Evolutionary conservation across 2,797 vertebrate species (phyloP).

Genomic region (Enteromius radiatus): DNA sequence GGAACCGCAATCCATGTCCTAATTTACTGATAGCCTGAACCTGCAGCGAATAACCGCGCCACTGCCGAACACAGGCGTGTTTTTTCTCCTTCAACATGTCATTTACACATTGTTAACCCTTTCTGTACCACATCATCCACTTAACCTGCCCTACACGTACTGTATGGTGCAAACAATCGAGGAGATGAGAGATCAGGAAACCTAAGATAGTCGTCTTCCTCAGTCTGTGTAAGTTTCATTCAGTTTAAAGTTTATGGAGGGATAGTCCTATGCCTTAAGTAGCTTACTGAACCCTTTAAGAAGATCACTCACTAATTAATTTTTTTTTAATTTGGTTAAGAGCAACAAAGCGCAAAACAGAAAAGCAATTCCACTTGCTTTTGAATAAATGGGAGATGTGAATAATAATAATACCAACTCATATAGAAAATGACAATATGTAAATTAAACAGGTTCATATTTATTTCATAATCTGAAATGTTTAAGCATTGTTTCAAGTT

Average conservation of each 20-base stretch:
- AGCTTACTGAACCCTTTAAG: neutral
- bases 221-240: neutral
- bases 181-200: neutral
- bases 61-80: conserved; percentile 58
- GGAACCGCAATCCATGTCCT: conserved; percentile 66
- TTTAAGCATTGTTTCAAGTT: neutral
- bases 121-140: conserved; percentile 48
- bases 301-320: neutral
- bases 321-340: neutral
- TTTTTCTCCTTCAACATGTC: conserved; percentile 59
- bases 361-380: neutral
- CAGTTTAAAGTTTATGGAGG: neutral
- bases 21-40: conserved; percentile 62
- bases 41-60: conserved; percentile 60
- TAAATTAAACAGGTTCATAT: neutral
- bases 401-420: neutral
- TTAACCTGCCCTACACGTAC: too few relatives aligned
- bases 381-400: neutral
- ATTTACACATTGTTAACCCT: conserved; percentile 69
- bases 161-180: neutral
- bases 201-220: neutral
- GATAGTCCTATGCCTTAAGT: neutral
- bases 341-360: neutral
- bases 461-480: neutral
- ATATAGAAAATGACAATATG: neutral